Evolutionary conservation across 2,797 vertebrate genomes (phyloP), one percentile per base, ranked within the genome.

Genomic region (Pempheris klunzingeri): DNA sequence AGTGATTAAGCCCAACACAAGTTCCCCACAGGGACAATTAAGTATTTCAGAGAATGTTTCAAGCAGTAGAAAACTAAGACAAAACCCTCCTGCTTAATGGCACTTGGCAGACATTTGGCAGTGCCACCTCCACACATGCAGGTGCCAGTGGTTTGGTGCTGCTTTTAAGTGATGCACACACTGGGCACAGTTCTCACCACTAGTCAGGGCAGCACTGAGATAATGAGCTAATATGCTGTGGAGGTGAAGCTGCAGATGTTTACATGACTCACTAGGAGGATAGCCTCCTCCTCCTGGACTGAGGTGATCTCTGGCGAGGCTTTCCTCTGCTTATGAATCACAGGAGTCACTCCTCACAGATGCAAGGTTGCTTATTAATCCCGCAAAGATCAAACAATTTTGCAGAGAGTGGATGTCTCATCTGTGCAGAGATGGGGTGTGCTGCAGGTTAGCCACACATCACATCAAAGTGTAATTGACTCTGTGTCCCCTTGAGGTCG

Each of bases 401-500:
- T 46, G 22, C 4, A 55, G 12, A 63, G 4, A 39, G 26, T 10
- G 41, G n/a, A 49, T 7, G 20, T 4, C n/a, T 49, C 20, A 57
- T 50, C 7, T 63, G 11, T n/a, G 34, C 9, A 18, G 14, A 30
- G 2, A 24, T 54, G 5, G 32, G 24, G 5, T 66, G 41, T 32
- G 54, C 24, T 47, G 26, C 39, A 60, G 52, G 55, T 65, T 22
- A n/a, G 75, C 44, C 46, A 70, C 38, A n/a, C 50, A 53, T 53
- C 18, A 13, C 49, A 32, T 62, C 2, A 55, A 34, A 13, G 58
- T 91, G 86, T 80, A 90, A 78, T 78, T 54, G 15, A 49, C 49
- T 17, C 3, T 4, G 1, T 64, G 44, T 58, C 88, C 92, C 12
- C 84, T 78, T 63, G 93, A 80, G 84, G 86, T 78, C 90, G 87